phyloP scores from a whole-genome alignment of 2,113 vertebrate species.

The Mormyrus iriodes region DNA sequence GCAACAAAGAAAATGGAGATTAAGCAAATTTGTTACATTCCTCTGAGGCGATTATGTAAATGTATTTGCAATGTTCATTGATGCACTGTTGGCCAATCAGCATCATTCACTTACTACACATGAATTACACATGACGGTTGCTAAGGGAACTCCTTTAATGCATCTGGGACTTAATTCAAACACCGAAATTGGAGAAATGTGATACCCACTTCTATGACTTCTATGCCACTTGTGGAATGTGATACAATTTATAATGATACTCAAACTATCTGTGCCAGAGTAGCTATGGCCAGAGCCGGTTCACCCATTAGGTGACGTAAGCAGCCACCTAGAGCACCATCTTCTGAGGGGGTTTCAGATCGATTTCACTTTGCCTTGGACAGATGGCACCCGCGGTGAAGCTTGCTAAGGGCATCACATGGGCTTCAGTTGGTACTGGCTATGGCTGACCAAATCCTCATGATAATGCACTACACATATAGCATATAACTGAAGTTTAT shows the following conservation, averaged over 20 bases:
- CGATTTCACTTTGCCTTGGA: neutral
- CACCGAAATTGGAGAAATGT: neutral
- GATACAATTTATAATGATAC: neutral
- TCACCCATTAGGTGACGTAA: neutral
- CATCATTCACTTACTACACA: neutral
- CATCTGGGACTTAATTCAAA: neutral
- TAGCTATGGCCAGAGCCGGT: neutral
- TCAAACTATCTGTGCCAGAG: neutral
- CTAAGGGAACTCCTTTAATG: neutral
- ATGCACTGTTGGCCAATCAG: neutral
- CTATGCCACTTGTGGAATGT: neutral
- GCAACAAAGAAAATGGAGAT: conserved; percentile 3
- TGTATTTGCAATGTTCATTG: neutral
- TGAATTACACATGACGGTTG: neutral
- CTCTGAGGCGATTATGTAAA: neutral
- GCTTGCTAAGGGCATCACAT: neutral
- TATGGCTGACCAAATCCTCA: neutral
- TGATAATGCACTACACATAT: neutral
- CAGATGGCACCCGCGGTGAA: neutral
- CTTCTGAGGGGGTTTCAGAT: neutral
- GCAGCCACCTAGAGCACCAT: neutral
- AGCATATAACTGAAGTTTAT: neutral
- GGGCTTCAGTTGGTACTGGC: neutral
- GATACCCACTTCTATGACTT: neutral
- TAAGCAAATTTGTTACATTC: conserved; percentile 4